Base-by-base conservation (phyloP, 1,140 invertebrate genomes). In the Eueides isabella region DNA sequence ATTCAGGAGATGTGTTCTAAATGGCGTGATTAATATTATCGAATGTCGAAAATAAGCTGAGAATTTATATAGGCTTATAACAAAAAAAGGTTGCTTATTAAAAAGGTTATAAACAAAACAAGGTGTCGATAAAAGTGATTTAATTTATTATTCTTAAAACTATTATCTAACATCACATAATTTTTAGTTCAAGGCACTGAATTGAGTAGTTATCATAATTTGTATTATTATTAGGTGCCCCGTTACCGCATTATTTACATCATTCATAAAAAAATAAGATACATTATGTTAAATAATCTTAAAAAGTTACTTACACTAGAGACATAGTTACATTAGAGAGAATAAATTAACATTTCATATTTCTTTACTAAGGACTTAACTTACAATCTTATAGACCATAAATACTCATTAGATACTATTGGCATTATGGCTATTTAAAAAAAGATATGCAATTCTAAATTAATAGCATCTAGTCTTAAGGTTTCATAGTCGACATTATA, bases 121-220 rank as follows among this genome's bases (percentile, higher is more conserved):
- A 76, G 71, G 72, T 61, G 72, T 74, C 65, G 67, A 74, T 74
- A 77, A 71, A 77, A 76, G 67, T 72, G 66, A 62, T 79, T 77
- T 75, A 75, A 77, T 80, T 77, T 76, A 76, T 76, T 74, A 74
- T 55, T 70, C 61, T 74, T 68, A 77, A 74, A 55, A 72, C 67
- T 79, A 77, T 75, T 63, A 75, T 79, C 86, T 89, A 90, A 86
- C 79, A 92, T 92, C 90, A 90, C 90, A 90, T 84, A 74, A 78
- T 77, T 84, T 85, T 79, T 82, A 78, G 41, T 81, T 76, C 33
- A 88, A 88, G 87, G 87, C 87, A 89, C 89, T 81, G 79, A 77
- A 76, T 77, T 78, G 76, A 77, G 70, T 77, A 80, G 19, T 79
- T 72, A 80, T 70, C 62, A 64, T 77, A 77, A 80, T 85, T 85